These are phyloP conservation scores for Sisyra terminalis DNA, from an alignment of 2,888 invertebrate genomes.

Conservation along the genomic window DNA sequence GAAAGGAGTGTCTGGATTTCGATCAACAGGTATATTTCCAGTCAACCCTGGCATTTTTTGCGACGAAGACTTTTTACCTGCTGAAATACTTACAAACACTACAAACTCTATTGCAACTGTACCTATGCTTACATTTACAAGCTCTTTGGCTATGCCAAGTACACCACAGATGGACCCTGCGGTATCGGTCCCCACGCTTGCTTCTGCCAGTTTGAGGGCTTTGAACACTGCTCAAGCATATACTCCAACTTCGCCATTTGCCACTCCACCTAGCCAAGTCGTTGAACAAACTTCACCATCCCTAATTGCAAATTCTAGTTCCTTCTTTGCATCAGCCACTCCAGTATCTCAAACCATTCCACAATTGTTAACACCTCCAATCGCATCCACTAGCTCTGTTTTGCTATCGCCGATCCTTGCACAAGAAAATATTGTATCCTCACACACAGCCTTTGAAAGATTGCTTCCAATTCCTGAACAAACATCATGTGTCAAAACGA, in stretches of 20 bases:
- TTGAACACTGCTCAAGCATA: no score
- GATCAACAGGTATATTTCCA: conserved; percentile 18
- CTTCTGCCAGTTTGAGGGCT: no score
- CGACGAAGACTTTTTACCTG: conserved; percentile 16
- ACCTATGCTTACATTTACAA: background rate
- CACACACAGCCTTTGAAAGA: conserved; percentile 6
- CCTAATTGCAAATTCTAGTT: no score
- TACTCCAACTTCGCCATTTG: no score
- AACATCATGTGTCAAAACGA: conserved; percentile 6
- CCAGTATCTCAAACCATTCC: background rate
- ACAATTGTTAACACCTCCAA: background rate
- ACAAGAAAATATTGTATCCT: conserved; percentile 10
- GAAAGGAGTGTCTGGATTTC: conserved; percentile 20
- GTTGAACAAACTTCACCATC: no score
- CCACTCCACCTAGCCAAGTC: no score
- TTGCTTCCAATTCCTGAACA: conserved; percentile 9
- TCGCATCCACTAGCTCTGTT: conserved; percentile 3
- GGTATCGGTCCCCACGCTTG: conserved; percentile 1
- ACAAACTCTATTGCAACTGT: conserved; percentile 3
- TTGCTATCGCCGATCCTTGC: conserved; percentile 11
- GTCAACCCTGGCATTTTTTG: conserved; percentile 16
- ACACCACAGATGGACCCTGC: background rate
- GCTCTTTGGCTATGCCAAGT: background rate
- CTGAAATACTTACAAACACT: conserved; percentile 8
- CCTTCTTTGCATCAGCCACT: no score